Percentiles rank a stretch among this genome's conserved stretches.
Evolutionary conservation across 2,888 invertebrate genomes (phyloP).

Genomic region (Lepetodrilus schrolli): DNA sequence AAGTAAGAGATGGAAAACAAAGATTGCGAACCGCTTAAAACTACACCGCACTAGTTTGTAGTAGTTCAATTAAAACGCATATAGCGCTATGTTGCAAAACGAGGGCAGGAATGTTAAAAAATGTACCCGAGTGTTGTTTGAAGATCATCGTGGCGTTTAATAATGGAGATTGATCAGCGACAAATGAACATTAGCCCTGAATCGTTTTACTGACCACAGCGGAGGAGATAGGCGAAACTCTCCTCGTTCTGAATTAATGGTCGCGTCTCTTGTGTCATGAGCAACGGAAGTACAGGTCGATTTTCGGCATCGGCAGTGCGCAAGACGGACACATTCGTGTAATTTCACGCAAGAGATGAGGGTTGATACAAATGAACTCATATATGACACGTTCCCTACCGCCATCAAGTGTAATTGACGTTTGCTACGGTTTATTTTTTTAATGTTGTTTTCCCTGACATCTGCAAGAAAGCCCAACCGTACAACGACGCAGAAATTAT

Average conservation of each 20-base stretch:
- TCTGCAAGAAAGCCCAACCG: neutral
- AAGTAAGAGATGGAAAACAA: neutral
- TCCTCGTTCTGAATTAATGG: neutral
- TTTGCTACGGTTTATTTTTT: conserved; percentile 21
- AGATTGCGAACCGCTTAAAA: no score
- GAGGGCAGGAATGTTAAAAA: neutral
- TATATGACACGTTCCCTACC: conserved; percentile 11
- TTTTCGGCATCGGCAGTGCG: neutral
- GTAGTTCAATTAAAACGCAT: neutral
- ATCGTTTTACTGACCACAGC: conserved; percentile 27
- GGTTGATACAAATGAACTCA: conserved; percentile 25
- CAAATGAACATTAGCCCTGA: conserved; percentile 27
- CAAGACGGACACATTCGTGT: conserved; percentile 9
- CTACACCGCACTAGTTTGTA: conserved; percentile 3
- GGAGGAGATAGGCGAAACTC: neutral
- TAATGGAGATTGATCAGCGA: conserved; percentile 7
- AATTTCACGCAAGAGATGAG: conserved; percentile 24
- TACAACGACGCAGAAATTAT: conserved; percentile 17
- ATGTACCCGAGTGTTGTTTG: neutral
- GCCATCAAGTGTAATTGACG: neutral
- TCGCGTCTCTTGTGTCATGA: neutral
- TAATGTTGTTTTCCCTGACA: conserved; percentile 5
- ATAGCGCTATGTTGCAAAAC: neutral
- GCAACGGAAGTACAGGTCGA: conserved; percentile 20
- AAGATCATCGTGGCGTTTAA: neutral